Evolutionary conservation across 2,888 invertebrate genomes (phyloP).

Genomic region (Pegoplata infirma): DNA sequence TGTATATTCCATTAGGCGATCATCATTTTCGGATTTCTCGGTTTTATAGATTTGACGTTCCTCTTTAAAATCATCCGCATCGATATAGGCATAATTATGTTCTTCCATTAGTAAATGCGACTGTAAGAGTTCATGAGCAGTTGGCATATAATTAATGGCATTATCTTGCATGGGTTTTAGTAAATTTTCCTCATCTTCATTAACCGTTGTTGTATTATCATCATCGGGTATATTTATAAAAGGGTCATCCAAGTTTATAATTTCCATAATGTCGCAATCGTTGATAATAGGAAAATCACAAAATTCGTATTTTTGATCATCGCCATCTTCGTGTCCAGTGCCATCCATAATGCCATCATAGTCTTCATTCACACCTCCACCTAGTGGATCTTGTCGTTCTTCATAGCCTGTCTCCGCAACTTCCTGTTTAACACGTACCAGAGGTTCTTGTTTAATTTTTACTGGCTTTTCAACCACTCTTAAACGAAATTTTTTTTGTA

Average conservation of each 20-base stretch:
- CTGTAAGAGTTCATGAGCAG: slow-evolving; percentile 70
- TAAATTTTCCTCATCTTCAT: slow-evolving; percentile 42
- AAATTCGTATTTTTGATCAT: slow-evolving; percentile 75
- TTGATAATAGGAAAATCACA: slow-evolving; percentile 76
- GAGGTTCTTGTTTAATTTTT: slow-evolving; percentile 77
- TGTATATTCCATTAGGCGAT: slow-evolving; percentile 40
- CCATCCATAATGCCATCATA: slow-evolving; percentile 68
- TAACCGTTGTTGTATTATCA: slow-evolving; percentile 66
- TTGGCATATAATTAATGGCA: slow-evolving; percentile 39
- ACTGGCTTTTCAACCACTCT: slow-evolving; percentile 66
- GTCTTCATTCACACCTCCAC: slow-evolving; percentile 62
- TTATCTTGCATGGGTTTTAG: slow-evolving; percentile 22
- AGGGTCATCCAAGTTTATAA: slow-evolving; percentile 76
- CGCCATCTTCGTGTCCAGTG: slow-evolving; percentile 63
- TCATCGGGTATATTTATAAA: slow-evolving; percentile 77
- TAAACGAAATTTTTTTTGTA: slow-evolving; percentile 71
- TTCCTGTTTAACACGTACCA: slow-evolving; percentile 76
- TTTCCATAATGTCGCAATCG: slow-evolving; percentile 78
- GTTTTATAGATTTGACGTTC: slow-evolving; percentile 74
- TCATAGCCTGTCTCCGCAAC: slow-evolving; percentile 71
- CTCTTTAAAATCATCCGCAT: slow-evolving; percentile 71
- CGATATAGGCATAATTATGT: slow-evolving; percentile 73
- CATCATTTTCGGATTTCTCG: slow-evolving; percentile 72
- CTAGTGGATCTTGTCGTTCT: slow-evolving; percentile 71
- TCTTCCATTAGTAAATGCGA: slow-evolving; percentile 72